A percentile compares a stretch with the other conserved stretches of the same genome.
Conservation (phyloP, 2,888 invertebrate genomes). For the Eupeodes latifasciatus region DNA sequence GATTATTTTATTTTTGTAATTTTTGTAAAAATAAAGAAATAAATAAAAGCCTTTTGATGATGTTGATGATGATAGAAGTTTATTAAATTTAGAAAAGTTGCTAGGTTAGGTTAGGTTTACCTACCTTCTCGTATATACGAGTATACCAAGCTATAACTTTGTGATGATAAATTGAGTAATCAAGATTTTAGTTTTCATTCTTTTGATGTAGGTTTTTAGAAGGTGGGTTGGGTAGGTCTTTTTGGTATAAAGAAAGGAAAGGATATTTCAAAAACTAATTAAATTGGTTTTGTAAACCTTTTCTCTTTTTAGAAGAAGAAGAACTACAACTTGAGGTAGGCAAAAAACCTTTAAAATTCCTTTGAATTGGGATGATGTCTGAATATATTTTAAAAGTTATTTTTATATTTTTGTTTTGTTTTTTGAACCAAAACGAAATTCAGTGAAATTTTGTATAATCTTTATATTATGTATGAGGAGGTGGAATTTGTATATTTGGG, state of each 20-base stretch:
- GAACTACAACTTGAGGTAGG: too few relatives aligned
- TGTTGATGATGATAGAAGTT: not conserved
- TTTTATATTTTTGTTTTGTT: not conserved
- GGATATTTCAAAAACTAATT: conserved; percentile 15
- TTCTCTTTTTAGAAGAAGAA: not conserved
- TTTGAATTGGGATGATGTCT: not conserved
- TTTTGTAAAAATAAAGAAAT: too few relatives aligned
- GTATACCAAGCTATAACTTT: not conserved
- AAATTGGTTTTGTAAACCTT: not conserved
- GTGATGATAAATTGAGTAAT: conserved; percentile 19
- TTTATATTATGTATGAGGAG: not conserved
- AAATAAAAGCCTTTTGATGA: too few relatives aligned
- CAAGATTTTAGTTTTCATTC: not conserved
- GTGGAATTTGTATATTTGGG: not conserved
- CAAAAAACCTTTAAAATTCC: not conserved
- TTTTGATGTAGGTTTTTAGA: conserved; percentile 6
- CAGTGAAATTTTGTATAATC: not conserved
- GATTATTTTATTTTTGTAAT: too few relatives aligned
- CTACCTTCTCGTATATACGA: too few relatives aligned
- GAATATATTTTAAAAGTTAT: not conserved
- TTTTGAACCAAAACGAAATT: not conserved
- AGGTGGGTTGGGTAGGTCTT: too few relatives aligned
- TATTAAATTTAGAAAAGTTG: too few relatives aligned
- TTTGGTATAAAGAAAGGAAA: too few relatives aligned
- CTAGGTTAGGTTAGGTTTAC: too few relatives aligned